Conservation (phyloP, 2,797 vertebrate species). For the Galago senegalensis region DNA sequence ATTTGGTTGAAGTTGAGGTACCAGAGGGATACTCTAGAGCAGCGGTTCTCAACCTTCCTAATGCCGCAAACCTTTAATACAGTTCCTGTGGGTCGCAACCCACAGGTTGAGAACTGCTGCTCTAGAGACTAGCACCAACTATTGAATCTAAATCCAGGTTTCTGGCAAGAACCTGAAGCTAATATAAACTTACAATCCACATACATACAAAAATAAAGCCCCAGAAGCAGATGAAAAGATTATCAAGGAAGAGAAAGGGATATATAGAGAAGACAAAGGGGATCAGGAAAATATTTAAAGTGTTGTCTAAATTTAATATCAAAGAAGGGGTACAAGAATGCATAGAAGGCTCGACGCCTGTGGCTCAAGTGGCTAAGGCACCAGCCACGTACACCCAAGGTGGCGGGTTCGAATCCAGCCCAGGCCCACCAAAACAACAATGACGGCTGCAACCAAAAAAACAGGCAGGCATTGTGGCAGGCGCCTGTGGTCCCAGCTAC, state of each 20-base stretch:
- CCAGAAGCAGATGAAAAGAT: background rate
- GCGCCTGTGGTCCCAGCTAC: no score
- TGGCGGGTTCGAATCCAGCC: no score
- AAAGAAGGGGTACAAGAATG: background rate
- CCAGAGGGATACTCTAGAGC: background rate
- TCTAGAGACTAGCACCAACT: background rate
- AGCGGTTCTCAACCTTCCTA: no score
- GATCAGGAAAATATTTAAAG: background rate
- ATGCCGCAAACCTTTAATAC: no score
- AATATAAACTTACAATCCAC: background rate
- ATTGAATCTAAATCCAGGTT: background rate
- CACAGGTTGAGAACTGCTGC: no score
- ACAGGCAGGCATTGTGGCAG: no score
- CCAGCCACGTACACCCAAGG: no score
- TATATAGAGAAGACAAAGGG: background rate
- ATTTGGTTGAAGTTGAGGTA: background rate
- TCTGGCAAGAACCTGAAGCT: conserved; percentile 39
- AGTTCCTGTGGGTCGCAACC: no score
- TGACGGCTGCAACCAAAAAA: no score
- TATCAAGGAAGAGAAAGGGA: background rate
- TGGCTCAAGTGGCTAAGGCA: no score
- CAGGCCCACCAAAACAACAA: no score
- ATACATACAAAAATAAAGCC: background rate
- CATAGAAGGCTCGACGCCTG: background rate
- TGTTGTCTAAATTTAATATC: background rate